These are phyloP conservation scores for Pseudachorutes palmiensis DNA, from an alignment of 1,140 invertebrate species.

Conservation along the genomic window DNA sequence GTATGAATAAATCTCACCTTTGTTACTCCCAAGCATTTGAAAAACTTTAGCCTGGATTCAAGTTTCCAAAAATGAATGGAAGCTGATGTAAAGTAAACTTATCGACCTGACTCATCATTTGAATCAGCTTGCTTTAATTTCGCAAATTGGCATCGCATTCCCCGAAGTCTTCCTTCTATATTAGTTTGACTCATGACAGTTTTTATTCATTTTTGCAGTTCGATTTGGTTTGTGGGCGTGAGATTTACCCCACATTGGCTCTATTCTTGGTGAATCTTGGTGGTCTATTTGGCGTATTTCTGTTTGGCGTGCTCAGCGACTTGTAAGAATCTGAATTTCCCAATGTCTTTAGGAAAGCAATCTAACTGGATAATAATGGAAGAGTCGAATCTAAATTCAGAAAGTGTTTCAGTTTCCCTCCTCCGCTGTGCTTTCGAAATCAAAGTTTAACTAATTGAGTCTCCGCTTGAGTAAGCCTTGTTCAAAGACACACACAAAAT, in stretches of 20 bases:
- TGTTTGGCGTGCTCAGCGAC: slow-evolving; percentile 75
- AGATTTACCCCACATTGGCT: slow-evolving; percentile 75
- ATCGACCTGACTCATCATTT: no score
- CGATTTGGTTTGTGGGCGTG: slow-evolving; percentile 59
- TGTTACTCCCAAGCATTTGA: no score
- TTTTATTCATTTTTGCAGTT: neutral
- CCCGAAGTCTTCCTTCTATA: no score
- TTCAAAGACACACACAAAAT: neutral
- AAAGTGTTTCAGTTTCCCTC: neutral
- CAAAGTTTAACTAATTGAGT: slow-evolving; percentile 1
- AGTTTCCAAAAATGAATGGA: no score
- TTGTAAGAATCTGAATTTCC: slow-evolving; percentile 45
- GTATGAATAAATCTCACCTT: no score
- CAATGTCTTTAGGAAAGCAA: no score
- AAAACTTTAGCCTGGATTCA: no score
- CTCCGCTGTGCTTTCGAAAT: neutral
- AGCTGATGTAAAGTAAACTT: no score
- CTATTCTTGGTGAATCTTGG: slow-evolving; percentile 71
- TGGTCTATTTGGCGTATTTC: slow-evolving; percentile 74
- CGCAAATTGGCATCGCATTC: no score
- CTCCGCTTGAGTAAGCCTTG: neutral
- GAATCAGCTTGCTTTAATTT: no score
- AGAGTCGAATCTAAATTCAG: neutral
- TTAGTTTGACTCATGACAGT: neutral
- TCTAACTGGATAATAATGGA: no score